Evolutionary conservation across 2,888 invertebrate genomes (phyloP), one percentile per base, ranked within the genome.

Genomic region (Geophilus truncorum): DNA sequence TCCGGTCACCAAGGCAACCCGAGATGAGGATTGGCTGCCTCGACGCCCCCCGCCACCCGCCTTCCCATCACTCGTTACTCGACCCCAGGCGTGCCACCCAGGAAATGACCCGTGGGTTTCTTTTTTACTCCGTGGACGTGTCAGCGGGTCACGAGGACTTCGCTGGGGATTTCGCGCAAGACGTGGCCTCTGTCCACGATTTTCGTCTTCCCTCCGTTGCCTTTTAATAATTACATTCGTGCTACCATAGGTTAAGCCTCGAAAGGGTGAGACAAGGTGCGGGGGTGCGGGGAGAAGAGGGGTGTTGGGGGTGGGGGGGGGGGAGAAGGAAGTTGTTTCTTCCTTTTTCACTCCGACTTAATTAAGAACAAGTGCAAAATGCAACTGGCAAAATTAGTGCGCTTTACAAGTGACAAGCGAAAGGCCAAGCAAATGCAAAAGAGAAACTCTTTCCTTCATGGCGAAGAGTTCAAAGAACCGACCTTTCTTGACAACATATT

Each of bases 11-110:
- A 78, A 36, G 78, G 78, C 40, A 78, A 78, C 78, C 40, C 18
- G 34, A 36, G 78, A 78, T 78, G 78, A 78, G 78, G 45, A 23
- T 78, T 40, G 78, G 21, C 78, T 78, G 21, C 78, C 21, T 18
- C 30, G 10, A 18, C 18, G 9, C 7, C 77, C 6, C 77, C 30
- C 12, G 9, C 28, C 25, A 32, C 30, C 25, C 77, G 10, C 18
- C 25, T 30, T 30, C 30, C 77, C 32, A 18, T 32, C 25, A 18
- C 77, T 32, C 77, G 32, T 25, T 28, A 28, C 18, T 6, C 25
- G 77, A 30, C 77, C 18, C 77, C 25, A 25, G 18, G 77, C 77
- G 77, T 32, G 77, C 77, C 77, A 77, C 77, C 77, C 77, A 77
- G 77, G 30, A 77, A 77, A 77, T 77, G 77, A 77, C 77, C 77